These are phyloP conservation scores for Samia ricini DNA, from an alignment of 1,140 invertebrate genomes.

Conservation along the genomic window DNA sequence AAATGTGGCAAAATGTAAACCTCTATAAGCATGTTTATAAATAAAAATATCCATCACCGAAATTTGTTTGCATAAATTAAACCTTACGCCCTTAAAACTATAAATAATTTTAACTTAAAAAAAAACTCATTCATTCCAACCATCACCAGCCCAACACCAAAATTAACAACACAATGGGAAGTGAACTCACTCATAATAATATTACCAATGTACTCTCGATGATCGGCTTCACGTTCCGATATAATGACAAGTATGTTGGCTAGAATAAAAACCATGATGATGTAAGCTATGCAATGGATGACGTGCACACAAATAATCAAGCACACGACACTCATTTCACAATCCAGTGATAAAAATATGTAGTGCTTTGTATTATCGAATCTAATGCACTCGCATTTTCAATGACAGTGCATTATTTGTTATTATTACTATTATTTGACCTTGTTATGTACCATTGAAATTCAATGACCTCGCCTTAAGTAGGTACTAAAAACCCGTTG, in stretches of 20 bases:
- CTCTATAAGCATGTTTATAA: not conserved
- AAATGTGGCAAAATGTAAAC: not conserved
- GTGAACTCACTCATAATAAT: constrained; percentile 61
- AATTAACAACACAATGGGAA: constrained; percentile 66
- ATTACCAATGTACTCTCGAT: constrained; percentile 42
- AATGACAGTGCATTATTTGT: constrained; percentile 49
- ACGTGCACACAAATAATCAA: constrained; percentile 42
- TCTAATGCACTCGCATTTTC: constrained; percentile 32
- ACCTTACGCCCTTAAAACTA: not conserved
- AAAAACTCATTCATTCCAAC: not conserved
- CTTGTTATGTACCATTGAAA: constrained; percentile 30
- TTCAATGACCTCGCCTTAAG: constrained; percentile 28
- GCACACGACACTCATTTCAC: constrained; percentile 47
- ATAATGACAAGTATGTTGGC: constrained; percentile 40
- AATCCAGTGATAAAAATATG: constrained; percentile 42
- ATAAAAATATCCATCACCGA: not conserved
- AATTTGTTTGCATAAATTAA: not conserved
- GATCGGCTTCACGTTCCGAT: constrained; percentile 32
- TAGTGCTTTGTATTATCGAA: constrained; percentile 23
- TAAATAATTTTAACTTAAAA: not conserved
- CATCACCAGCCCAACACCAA: constrained; percentile 53
- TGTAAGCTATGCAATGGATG: constrained; percentile 35
- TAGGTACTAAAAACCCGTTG: constrained; percentile 38
- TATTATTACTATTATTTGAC: constrained; percentile 28
- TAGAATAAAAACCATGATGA: constrained; percentile 58